Percentiles rank a stretch among this genome's conserved stretches.
phyloP scores from a whole-genome alignment of 2,113 vertebrate species.

The Strix uralensis region DNA sequence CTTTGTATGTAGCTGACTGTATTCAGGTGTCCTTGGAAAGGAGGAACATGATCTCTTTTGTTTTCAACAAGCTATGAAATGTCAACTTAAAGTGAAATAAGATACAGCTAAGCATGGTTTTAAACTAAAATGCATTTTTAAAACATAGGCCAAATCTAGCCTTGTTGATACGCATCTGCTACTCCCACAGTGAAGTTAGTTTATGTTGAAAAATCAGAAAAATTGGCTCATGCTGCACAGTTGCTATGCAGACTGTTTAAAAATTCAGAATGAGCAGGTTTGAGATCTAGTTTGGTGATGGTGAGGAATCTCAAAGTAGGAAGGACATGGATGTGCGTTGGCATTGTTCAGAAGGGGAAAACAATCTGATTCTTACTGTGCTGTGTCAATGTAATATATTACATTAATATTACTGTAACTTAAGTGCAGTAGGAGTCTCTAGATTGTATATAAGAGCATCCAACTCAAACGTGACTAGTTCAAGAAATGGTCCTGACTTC shows the following conservation, averaged over 20 bases:
- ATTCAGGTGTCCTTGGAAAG: background rate
- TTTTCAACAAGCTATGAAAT: background rate
- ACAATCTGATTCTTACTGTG: background rate
- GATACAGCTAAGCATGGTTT: background rate
- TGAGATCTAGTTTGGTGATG: background rate
- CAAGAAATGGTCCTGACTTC: background rate
- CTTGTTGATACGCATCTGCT: background rate
- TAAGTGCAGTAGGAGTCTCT: background rate
- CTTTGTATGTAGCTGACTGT: background rate
- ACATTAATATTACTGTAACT: background rate
- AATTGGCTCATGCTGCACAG: background rate
- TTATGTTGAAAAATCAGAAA: background rate
- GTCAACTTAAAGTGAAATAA: background rate
- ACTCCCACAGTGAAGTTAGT: background rate
- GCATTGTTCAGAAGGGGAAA: background rate
- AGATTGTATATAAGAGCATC: rapidly evolving
- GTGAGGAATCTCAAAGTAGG: background rate
- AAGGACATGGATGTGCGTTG: background rate
- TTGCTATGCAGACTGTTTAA: background rate
- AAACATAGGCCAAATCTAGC: background rate
- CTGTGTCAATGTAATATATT: background rate
- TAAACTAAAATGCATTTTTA: background rate
- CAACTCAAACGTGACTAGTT: background rate
- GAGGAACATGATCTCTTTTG: background rate
- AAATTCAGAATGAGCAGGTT: background rate